Evolutionary conservation across 2,113 vertebrate genomes (phyloP).

Genomic region (Urocynchramus pylzowi): DNA sequence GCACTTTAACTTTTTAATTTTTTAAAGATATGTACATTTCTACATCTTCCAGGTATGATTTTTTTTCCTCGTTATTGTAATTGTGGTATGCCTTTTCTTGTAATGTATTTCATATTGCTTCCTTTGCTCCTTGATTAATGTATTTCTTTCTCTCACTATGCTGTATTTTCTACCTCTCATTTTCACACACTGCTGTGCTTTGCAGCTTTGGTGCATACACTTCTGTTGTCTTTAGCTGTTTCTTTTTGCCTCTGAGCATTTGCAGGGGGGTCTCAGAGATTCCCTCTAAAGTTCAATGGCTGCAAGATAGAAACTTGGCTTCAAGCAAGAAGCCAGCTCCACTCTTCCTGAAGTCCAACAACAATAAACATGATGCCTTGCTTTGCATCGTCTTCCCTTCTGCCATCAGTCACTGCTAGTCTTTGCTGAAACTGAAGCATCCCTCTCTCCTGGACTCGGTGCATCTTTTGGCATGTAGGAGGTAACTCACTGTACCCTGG

Average conservation of each 20-base stretch:
- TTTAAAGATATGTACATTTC: neutral
- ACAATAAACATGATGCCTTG: neutral
- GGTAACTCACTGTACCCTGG: neutral
- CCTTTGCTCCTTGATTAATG: neutral
- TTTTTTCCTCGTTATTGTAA: neutral
- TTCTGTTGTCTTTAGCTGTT: neutral
- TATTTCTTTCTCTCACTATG: neutral
- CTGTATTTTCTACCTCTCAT: neutral
- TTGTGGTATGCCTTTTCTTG: neutral
- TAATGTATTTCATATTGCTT: neutral
- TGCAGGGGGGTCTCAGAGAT: neutral
- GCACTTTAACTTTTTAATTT: neutral
- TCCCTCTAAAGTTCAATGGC: neutral
- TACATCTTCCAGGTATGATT: neutral
- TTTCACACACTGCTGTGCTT: neutral
- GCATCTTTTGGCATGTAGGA: neutral
- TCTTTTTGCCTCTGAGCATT: neutral
- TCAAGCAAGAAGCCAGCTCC: neutral
- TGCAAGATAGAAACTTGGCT: neutral
- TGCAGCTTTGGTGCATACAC: neutral
- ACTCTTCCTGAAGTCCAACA: neutral
- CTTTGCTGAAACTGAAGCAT: neutral
- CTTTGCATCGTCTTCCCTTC: neutral
- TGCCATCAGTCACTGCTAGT: neutral
- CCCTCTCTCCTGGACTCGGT: neutral